Conservation (phyloP, 2,113 vertebrate genomes). For the Xenopus borealis region DNA sequence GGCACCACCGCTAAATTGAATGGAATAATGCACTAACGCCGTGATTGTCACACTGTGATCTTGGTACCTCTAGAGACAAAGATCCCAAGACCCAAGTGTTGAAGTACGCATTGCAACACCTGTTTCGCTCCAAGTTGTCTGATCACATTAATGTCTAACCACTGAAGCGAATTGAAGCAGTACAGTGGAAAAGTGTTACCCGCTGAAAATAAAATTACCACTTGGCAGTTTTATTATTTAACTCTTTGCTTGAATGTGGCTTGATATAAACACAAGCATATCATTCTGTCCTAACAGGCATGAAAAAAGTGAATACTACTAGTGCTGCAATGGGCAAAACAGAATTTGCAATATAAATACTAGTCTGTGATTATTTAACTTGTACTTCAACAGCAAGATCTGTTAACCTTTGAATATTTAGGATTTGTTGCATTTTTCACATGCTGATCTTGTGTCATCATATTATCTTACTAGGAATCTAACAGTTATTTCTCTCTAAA, state of each 20-base stretch:
- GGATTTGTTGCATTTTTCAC: too few relatives aligned
- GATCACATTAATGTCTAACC: conserved; percentile 40
- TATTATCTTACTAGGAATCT: too few relatives aligned
- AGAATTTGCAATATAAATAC: too few relatives aligned
- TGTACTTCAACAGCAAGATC: too few relatives aligned
- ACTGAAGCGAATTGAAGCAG: conserved; percentile 33
- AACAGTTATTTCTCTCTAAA: too few relatives aligned
- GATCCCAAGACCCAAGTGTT: conserved; percentile 43
- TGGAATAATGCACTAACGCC: conserved; percentile 31
- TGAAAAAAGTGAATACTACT: too few relatives aligned
- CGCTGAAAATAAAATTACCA: conserved; percentile 43
- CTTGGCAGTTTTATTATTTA: conserved; percentile 31
- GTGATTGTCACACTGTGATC: conserved; percentile 24
- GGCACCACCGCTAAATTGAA: conserved; percentile 20
- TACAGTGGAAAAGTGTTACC: conserved; percentile 43
- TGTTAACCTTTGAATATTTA: too few relatives aligned
- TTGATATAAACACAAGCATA: too few relatives aligned
- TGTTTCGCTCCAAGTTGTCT: conserved; percentile 43
- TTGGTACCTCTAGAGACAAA: conserved; percentile 24
- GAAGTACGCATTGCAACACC: conserved; percentile 42
- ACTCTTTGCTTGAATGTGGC: conserved; percentile 7
- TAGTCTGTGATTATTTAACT: too few relatives aligned
- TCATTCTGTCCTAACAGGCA: too few relatives aligned
- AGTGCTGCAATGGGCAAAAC: too few relatives aligned
- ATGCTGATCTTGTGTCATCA: too few relatives aligned